Percentiles rank a stretch among this genome's conserved stretches.
Evolutionary conservation across 2,888 invertebrate genomes (phyloP).

Genomic region (Metallyticus violacea): DNA sequence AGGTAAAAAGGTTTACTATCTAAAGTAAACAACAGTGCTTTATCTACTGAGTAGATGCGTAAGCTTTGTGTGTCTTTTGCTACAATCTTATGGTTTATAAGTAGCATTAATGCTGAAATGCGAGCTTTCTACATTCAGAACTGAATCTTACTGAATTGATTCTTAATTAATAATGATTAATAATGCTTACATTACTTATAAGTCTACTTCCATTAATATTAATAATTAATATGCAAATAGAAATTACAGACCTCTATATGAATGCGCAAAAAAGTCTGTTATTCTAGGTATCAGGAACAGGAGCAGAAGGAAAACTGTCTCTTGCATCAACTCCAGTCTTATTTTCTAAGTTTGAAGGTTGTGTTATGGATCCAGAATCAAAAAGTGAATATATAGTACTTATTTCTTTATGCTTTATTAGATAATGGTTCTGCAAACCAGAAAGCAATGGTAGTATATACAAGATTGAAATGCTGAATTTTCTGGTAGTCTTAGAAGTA

Average conservation of each 20-base stretch:
- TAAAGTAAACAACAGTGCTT: neutral
- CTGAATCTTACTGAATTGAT: neutral
- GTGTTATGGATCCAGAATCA: neutral
- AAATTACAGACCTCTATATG: too few species aligned
- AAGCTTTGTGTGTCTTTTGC: neutral
- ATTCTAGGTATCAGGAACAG: neutral
- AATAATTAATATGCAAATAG: neutral
- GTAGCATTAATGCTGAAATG: neutral
- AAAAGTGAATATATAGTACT: too few species aligned
- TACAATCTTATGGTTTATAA: neutral
- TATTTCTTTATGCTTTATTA: too few species aligned
- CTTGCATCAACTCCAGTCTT: neutral
- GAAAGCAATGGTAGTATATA: too few species aligned
- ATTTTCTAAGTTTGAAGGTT: neutral
- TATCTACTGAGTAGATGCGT: neutral
- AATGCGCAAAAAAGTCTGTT: too few species aligned
- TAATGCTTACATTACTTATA: neutral
- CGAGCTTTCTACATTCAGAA: neutral
- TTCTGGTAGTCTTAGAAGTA: too few species aligned
- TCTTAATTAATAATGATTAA: neutral
- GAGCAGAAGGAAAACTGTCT: neutral
- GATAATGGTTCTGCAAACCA: too few species aligned
- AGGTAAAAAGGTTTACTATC: neutral
- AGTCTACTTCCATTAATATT: neutral
- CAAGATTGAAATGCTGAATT: too few species aligned